phyloP scores from a whole-genome alignment of 2,113 vertebrate species.

The Tiliqua scincoides region DNA sequence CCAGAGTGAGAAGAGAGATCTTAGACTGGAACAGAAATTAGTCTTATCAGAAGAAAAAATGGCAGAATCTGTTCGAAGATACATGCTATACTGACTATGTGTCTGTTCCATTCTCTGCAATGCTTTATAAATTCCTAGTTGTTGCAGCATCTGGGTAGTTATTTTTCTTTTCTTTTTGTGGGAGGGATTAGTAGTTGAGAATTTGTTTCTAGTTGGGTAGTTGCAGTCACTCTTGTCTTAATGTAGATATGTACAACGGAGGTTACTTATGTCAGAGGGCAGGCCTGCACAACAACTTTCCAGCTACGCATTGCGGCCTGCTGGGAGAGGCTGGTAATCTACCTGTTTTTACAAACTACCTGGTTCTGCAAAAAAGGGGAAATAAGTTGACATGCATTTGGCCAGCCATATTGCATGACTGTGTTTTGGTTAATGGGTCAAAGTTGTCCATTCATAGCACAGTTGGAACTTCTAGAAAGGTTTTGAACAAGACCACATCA shows the following conservation, averaged over 20 bases:
- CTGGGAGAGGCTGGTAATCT: background rate
- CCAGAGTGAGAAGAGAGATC: background rate
- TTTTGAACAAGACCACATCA: background rate
- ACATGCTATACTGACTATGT: background rate
- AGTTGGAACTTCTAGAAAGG: background rate
- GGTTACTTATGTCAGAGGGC: background rate
- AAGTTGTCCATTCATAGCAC: background rate
- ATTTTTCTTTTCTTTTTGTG: too few species aligned
- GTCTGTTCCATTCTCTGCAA: background rate
- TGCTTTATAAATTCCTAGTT: background rate
- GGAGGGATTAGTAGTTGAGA: background rate
- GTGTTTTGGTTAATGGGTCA: background rate
- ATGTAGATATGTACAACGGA: too few species aligned
- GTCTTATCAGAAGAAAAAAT: background rate
- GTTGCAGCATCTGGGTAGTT: background rate
- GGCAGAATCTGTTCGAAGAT: background rate
- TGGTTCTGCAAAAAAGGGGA: background rate
- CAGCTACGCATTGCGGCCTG: background rate
- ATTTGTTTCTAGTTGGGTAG: too few species aligned
- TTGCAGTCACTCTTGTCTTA: background rate
- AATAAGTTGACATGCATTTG: background rate
- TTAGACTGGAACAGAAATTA: background rate
- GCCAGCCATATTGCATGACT: background rate
- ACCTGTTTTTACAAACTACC: background rate
- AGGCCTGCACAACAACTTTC: background rate